Percentiles rank a stretch among this genome's conserved stretches.
phyloP scores from a whole-genome alignment of 2,888 invertebrate species.

The Ethmia dodecea region DNA sequence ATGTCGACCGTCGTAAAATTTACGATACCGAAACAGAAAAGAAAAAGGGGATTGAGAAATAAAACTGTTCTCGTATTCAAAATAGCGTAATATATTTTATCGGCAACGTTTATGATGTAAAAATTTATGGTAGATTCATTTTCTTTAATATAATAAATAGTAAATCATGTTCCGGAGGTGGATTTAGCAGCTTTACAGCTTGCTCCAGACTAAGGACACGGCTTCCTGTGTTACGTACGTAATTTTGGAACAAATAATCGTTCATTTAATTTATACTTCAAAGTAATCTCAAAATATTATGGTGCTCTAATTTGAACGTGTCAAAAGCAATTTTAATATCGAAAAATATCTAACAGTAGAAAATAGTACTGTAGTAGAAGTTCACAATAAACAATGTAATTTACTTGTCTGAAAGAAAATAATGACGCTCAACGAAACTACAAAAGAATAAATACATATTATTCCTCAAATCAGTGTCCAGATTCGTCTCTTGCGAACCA shows the following conservation, averaged over 20 bases:
- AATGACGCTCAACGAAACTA: too few species aligned
- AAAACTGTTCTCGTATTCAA: constrained; percentile 55
- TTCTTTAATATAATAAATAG: constrained; percentile 40
- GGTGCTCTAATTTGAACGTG: too few species aligned
- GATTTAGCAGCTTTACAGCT: constrained; percentile 26
- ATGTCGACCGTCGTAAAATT: constrained; percentile 44
- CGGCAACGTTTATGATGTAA: constrained; percentile 45
- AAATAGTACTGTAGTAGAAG: too few species aligned
- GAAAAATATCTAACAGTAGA: too few species aligned
- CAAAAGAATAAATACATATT: too few species aligned
- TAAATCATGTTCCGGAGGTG: constrained; percentile 43
- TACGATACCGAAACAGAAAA: constrained; percentile 37
- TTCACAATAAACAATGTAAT: too few species aligned
- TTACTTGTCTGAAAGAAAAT: too few species aligned
- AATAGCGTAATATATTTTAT: constrained; percentile 51
- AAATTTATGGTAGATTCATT: constrained; percentile 47
- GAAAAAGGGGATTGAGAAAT: constrained; percentile 52
- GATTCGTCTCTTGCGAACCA: background rate
- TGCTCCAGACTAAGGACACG: constrained; percentile 23
- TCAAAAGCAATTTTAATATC: too few species aligned
- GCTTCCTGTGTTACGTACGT: constrained; percentile 34
- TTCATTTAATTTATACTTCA: too few species aligned
- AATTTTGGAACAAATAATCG: too few species aligned
- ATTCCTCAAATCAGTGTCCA: too few species aligned
- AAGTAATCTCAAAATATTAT: too few species aligned